Base-by-base conservation (phyloP, 2,888 invertebrate species). In the Achlya flavicornis region DNA sequence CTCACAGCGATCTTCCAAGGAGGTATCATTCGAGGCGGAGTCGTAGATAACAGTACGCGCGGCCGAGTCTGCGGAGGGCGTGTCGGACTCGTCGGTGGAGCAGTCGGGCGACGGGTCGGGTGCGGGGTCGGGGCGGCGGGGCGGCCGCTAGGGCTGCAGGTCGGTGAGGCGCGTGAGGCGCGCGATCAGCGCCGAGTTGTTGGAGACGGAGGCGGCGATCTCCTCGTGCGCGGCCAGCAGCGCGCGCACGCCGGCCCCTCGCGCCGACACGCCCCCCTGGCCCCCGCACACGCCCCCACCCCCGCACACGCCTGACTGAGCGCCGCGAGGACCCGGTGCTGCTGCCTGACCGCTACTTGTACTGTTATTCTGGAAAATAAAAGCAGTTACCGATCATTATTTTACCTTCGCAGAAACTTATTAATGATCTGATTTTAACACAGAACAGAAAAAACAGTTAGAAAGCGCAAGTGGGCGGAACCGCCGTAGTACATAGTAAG, bases 191-290 rank as follows among this genome's bases (percentile, higher is more conserved):
- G 84, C 83, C 4, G 83, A 71, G 85, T 82, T 84, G 75, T 72
- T 70, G 35, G 82, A 79, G 63, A 83, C 65, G 61, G 72, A 71
- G 7, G 68, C 72, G 5, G 79, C 81, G 61, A 87, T 72, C 65
- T 89, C 90, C 58, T 84, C 89, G 73, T 88, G 89, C 68, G 87
- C 85, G 16, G 76, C 81, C 65, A 86, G 79, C 74, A 90, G 79
- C 58, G 87, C 89, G 64, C 87, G 85, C 77, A 88, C 79, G 46
- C 88, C 89, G 62, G 82, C 84, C 41, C 84, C 80, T 64, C 74
- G 61, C 69, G 82, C 76, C 16, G 68, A 53, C 68, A 78, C n/a
- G n/a, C 75, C 33, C 71, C 74, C 57, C 58, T 65, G 61, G 61
- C 66, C 63, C 12, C 64, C 32, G 60, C n/a, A n/a, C n/a, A n/a